Evolutionary conservation across 2,113 vertebrate species (phyloP).

Genomic region (Sinosuthora webbiana): DNA sequence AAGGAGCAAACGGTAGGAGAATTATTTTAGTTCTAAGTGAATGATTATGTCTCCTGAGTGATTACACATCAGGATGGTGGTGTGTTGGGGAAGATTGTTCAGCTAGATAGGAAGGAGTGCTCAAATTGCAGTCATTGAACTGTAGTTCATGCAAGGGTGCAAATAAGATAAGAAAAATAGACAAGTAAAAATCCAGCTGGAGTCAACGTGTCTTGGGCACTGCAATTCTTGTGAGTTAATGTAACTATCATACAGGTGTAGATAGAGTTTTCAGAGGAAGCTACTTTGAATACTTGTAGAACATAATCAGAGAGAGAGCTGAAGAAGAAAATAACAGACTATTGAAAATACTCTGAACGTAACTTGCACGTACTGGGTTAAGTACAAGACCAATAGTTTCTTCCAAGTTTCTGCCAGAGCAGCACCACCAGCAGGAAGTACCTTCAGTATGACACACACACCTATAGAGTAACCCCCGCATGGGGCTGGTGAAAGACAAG

Average conservation of each 20-base stretch:
- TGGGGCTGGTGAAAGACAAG: not conserved
- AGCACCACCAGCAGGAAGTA: conserved; percentile 72
- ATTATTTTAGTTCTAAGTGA: conserved; percentile 62
- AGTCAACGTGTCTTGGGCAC: fast-evolving
- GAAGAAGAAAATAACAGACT: not conserved
- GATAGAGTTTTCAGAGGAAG: not conserved
- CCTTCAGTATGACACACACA: conserved; percentile 73
- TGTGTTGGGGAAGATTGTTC: conserved; percentile 16
- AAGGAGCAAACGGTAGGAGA: conserved; percentile 1
- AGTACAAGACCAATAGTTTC: conserved; percentile 77
- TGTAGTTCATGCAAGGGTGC: not conserved
- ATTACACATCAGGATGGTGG: conserved; percentile 7
- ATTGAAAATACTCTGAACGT: conserved; percentile 71
- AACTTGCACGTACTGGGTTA: conserved; percentile 73
- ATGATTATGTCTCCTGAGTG: conserved; percentile 53
- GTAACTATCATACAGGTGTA: not conserved
- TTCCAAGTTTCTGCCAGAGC: conserved; percentile 79
- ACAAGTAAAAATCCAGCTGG: not conserved
- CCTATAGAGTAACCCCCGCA: not conserved
- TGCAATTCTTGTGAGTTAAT: not conserved
- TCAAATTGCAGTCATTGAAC: not conserved
- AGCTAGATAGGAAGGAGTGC: conserved; percentile 7
- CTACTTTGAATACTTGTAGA: not conserved
- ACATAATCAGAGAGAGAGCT: not conserved
- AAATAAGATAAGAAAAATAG: not conserved